Evolutionary conservation across 2,797 vertebrate genomes (phyloP).

Genomic region (Pseudochirops cupreus): DNA sequence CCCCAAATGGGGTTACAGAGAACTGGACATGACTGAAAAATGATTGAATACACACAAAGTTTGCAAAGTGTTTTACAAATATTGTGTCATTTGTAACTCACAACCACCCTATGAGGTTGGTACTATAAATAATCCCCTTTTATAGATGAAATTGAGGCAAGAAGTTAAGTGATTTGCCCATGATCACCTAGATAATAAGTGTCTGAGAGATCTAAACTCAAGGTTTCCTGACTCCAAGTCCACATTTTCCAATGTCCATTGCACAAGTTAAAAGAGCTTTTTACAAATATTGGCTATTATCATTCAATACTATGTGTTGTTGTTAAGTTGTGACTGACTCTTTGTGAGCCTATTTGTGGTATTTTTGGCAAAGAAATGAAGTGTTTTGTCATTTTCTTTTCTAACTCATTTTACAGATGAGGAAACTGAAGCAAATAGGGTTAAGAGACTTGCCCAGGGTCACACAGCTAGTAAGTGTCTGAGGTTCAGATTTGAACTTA

Average conservation of each 20-base stretch:
- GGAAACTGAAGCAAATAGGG: neutral
- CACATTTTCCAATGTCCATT: neutral
- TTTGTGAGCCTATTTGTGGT: no score
- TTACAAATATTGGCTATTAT: neutral
- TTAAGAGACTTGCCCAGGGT: neutral
- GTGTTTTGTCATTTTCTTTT: neutral
- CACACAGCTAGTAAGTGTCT: neutral
- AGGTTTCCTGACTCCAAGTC: neutral
- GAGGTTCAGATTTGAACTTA: neutral
- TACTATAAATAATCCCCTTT: constrained; percentile 53
- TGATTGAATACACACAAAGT: neutral
- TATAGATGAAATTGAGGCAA: constrained; percentile 6
- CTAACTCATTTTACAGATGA: neutral
- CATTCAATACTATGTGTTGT: neutral
- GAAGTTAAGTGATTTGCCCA: constrained; percentile 15
- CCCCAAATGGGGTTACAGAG: neutral
- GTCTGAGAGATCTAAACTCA: constrained; percentile 28
- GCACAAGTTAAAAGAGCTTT: neutral
- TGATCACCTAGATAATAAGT: constrained; percentile 13
- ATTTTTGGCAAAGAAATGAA: no score
- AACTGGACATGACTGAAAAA: neutral
- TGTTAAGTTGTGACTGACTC: neutral
- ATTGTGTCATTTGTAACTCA: constrained; percentile 24
- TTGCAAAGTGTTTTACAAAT: neutral
- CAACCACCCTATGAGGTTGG: neutral